A percentile compares a stretch with the other conserved stretches of the same genome.
Conservation (phyloP, 23 tunicate species). For the Halocynthia aurantium region DNA sequence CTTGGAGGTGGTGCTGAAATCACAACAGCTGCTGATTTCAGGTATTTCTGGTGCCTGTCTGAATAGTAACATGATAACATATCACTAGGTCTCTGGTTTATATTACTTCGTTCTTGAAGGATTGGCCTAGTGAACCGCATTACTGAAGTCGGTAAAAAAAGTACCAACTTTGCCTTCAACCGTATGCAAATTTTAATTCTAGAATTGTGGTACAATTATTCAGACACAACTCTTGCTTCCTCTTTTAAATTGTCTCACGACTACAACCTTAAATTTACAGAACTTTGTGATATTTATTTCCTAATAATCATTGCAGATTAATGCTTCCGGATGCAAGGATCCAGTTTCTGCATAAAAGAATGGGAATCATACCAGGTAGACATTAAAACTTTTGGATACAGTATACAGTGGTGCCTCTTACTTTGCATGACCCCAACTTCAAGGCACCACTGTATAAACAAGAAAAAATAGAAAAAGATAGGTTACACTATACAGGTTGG, state of each 20-base stretch:
- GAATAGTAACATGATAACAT: too few relatives aligned
- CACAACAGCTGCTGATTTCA: slow-evolving; percentile 57
- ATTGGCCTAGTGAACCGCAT: neutral
- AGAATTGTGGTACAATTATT: too few relatives aligned
- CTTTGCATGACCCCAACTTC: too few relatives aligned
- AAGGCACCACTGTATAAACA: too few relatives aligned
- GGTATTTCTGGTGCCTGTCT: slow-evolving; percentile 10
- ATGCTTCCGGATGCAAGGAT: slow-evolving; percentile 33
- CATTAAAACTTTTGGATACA: neutral
- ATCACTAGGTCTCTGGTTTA: too few relatives aligned
- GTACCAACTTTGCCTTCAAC: neutral
- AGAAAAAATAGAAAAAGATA: too few relatives aligned
- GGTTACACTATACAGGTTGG: slow-evolving; percentile 22
- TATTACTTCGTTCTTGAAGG: too few relatives aligned
- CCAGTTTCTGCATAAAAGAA: slow-evolving; percentile 49
- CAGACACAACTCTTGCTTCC: too few relatives aligned
- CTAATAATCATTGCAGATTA: slow-evolving; percentile 1
- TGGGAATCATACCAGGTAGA: slow-evolving; percentile 54
- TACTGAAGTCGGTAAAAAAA: neutral
- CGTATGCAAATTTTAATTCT: too few relatives aligned
- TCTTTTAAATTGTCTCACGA: too few relatives aligned
- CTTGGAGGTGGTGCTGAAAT: slow-evolving; percentile 71
- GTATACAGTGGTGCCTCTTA: too few relatives aligned
- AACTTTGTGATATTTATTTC: neutral
- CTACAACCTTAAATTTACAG: too few relatives aligned